phyloP scores from a whole-genome alignment of 2,888 invertebrate genomes.

The Caenorhabditis macrosperma region DNA sequence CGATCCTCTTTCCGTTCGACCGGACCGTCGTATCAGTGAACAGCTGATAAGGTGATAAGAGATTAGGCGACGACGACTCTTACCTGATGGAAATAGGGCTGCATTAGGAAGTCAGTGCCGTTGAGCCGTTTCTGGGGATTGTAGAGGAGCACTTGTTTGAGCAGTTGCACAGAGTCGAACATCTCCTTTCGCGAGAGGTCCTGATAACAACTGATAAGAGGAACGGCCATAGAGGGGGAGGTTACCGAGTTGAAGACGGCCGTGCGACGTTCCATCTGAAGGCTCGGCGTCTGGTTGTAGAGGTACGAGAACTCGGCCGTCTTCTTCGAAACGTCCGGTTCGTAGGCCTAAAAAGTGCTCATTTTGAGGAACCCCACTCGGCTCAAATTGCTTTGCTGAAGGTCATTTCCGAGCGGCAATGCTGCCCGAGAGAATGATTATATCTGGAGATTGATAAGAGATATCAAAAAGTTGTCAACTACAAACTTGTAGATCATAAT shows the following conservation, averaged over 20 bases:
- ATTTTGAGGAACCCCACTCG: background rate
- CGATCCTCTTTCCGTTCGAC: constrained; percentile 36
- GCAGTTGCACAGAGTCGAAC: constrained; percentile 35
- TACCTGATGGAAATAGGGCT: constrained; percentile 55
- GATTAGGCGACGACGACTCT: background rate
- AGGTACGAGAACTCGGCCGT: constrained; percentile 17
- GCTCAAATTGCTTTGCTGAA: background rate
- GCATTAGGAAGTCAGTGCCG: constrained; percentile 57
- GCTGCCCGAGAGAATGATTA: too few relatives aligned
- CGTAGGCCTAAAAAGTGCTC: constrained; percentile 12
- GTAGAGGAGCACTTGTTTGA: constrained; percentile 63
- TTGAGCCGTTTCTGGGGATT: constrained; percentile 55
- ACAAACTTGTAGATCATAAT: too few relatives aligned
- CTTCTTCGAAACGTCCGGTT: background rate
- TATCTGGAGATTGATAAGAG: too few relatives aligned
- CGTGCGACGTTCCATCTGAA: constrained; percentile 11
- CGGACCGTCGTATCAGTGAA: constrained; percentile 36
- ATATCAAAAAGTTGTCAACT: too few relatives aligned
- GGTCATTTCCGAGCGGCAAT: too few relatives aligned
- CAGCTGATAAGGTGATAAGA: constrained; percentile 21
- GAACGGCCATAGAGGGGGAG: too few relatives aligned
- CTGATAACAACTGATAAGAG: constrained; percentile 20
- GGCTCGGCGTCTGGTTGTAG: constrained; percentile 7
- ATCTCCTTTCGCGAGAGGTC: constrained; percentile 30
- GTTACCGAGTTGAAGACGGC: constrained; percentile 34